Base-by-base conservation (phyloP, 2,797 vertebrate species). In the Sebastes nivosus region DNA sequence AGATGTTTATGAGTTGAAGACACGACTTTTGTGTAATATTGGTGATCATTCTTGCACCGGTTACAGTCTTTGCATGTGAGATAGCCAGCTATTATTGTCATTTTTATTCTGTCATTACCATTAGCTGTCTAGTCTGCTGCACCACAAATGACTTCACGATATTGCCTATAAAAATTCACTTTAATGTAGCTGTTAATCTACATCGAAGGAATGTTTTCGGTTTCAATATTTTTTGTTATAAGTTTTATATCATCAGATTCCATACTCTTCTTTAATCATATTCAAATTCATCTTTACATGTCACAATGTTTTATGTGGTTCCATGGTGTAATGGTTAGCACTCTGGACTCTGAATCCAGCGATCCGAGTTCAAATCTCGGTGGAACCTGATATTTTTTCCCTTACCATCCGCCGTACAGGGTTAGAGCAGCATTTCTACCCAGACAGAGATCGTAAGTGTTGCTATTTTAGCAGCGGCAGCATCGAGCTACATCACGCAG, bases 301-400 rank as follows among this genome's bases (percentile, higher is more conserved):
- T 2, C 0, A 14, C 0, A 1, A 46, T 3, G 42, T 46, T 46
- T 16, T n/a, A 22, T 22, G 8, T 12, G 79, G 70, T 60, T 80
- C 88, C 74, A 89, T 87, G 87, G 88, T 92, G 88, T 90, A 91
- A 91, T 89, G 88, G 82, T 91, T 88, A 86, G 85, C 86, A 87
- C 91, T 84, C 86, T 88, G 88, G 89, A 84, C 89, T 90, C 86
- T 89, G 89, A 92, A 90, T 90, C 83, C 85, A 87, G 89, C 79
- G 77, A 90, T 88, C 88, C 84, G 81, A 88, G 89, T 90, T 92
- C 90, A 87, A 75, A 86, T 91, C 87, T 88, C 88, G 83, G 90
- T 93, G 84, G 91, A 90, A 93, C 92, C 89, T 91, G 1, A 2
- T 8, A 18, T 46, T 70, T 46, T 46, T 46, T 46, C 42, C 18